Conservation (phyloP, 2,888 invertebrate genomes). For the Drosophila borborema region DNA sequence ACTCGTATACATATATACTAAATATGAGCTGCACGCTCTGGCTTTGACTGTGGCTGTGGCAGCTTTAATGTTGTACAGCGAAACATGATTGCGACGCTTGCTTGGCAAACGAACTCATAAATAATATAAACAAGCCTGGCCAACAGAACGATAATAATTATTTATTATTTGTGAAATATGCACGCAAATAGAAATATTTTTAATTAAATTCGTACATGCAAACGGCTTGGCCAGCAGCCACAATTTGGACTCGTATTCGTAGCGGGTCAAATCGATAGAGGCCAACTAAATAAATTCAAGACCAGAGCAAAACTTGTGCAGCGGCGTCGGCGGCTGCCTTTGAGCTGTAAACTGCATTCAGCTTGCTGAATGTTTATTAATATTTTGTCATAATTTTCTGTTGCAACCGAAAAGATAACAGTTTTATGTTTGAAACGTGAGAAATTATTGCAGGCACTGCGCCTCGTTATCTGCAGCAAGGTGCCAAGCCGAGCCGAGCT, state of each 20-base stretch:
- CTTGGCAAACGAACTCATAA: slow-evolving; percentile 59
- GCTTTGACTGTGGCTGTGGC: not conserved
- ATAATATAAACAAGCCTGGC: slow-evolving; percentile 67
- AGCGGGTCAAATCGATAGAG: slow-evolving; percentile 75
- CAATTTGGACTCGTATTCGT: slow-evolving; percentile 19
- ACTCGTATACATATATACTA: not conserved
- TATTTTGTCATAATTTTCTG: slow-evolving; percentile 77
- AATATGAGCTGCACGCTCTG: slow-evolving; percentile 12
- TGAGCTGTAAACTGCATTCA: slow-evolving; percentile 45
- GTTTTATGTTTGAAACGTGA: slow-evolving; percentile 68
- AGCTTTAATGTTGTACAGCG: slow-evolving; percentile 39
- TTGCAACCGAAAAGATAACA: slow-evolving; percentile 61
- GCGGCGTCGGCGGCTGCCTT: slow-evolving; percentile 55
- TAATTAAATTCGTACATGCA: slow-evolving; percentile 80
- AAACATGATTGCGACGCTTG: slow-evolving; percentile 66
- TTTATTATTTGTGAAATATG: slow-evolving; percentile 78
- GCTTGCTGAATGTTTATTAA: slow-evolving; percentile 68
- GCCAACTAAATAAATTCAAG: slow-evolving; percentile 59
- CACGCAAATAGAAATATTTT: slow-evolving; percentile 72
- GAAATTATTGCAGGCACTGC: slow-evolving; percentile 62
- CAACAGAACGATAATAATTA: slow-evolving; percentile 68
- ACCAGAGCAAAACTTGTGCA: slow-evolving; percentile 33
- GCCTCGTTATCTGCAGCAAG: slow-evolving; percentile 51
- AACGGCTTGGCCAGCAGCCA: slow-evolving; percentile 40
- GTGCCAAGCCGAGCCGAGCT: slow-evolving; percentile 27